These are phyloP conservation scores for Bergia puertoricense DNA, from an alignment of 92 coral and sea anemone genomes.

Conservation along the genomic window DNA sequence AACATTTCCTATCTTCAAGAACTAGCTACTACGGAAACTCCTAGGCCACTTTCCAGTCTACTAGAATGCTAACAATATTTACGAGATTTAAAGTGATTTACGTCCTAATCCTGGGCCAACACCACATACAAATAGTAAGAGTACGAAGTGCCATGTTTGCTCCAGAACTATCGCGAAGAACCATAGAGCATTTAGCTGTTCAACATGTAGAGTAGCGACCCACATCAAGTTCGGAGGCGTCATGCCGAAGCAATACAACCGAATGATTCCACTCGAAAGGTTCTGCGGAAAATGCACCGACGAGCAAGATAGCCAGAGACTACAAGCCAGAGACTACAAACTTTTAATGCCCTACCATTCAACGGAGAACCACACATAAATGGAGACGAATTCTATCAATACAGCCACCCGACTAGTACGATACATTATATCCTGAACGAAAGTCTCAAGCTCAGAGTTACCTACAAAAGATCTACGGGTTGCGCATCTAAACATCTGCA, in stretches of 20 bases:
- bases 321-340: not conserved
- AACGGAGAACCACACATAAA: not conserved
- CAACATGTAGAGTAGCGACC: not conserved
- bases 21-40: slow-evolving; percentile 11
- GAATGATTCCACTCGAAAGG: not conserved
- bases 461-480: not conserved
- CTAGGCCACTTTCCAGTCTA: slow-evolving; percentile 32
- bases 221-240: slow-evolving; percentile 18
- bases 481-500: slow-evolving; percentile 17
- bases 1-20: slow-evolving; percentile 15
- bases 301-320: not conserved
- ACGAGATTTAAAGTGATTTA: slow-evolving; percentile 6
- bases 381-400: not conserved
- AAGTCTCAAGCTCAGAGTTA: not conserved
- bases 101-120: slow-evolving; percentile 42
- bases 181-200: not conserved
- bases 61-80: not conserved
- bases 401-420: not conserved
- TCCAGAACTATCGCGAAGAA: not conserved
- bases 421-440: not conserved
- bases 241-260: not conserved
- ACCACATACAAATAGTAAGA: not conserved
- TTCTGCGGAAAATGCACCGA: not conserved
- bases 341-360: not conserved
- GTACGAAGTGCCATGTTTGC: not conserved